These are phyloP conservation scores for Dolichomitus sp. DNA, from an alignment of 2,888 invertebrate genomes.

Conservation along the genomic window DNA sequence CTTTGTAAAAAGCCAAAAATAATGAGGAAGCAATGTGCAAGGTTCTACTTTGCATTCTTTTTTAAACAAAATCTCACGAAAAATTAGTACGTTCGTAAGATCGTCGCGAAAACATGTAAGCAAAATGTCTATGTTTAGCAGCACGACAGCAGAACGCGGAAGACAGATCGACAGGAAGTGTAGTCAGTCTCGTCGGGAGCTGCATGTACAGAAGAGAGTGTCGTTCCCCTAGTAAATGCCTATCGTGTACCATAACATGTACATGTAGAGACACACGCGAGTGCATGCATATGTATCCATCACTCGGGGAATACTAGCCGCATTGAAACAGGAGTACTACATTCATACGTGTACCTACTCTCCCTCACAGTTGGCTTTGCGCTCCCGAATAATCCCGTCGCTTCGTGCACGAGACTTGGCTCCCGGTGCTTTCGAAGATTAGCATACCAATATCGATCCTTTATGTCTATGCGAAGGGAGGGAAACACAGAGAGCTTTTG, in stretches of 20 bases:
- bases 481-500: not conserved
- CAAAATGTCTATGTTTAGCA: constrained; percentile 66
- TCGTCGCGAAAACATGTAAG: not conserved
- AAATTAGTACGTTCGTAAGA: not conserved
- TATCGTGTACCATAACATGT: not conserved
- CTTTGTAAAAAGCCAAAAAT: too few relatives aligned
- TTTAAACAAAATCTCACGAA: too few relatives aligned
- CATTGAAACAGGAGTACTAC: constrained; percentile 1
- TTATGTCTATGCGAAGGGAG: constrained; percentile 19
- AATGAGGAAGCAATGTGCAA: too few relatives aligned
- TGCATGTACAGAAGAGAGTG: not conserved
- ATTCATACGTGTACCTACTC: not conserved
- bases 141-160: constrained; percentile 69
- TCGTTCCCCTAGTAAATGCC: not conserved
- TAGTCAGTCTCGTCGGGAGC: constrained; percentile 24
- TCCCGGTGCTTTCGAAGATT: constrained; percentile 29
- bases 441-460: constrained; percentile 46
- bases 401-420: constrained; percentile 17
- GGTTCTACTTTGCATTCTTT: too few relatives aligned
- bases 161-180: constrained; percentile 77
- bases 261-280: not conserved
- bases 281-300: constrained; percentile 13
- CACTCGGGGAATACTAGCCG: constrained; percentile 1
- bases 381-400: constrained; percentile 14
- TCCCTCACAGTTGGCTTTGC: constrained; percentile 2